Evolutionary conservation across 2,113 vertebrate genomes (phyloP).

Genomic region (Ochotona princeps): DNA sequence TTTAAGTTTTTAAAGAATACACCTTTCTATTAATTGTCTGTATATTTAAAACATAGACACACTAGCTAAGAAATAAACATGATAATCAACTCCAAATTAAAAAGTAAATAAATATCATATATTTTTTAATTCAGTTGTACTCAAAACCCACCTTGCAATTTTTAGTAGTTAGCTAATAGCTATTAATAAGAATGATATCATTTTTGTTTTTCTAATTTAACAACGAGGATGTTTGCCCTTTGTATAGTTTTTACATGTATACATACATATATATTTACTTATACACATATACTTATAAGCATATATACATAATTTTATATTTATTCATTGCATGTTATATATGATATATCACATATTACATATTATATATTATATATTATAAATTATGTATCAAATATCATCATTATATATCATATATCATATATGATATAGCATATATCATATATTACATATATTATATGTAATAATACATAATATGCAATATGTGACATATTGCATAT

Average conservation of each 20-base stretch:
- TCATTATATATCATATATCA: too few species aligned
- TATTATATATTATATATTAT: too few species aligned
- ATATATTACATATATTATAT: too few species aligned
- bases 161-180: background rate
- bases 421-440: too few species aligned
- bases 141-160: background rate
- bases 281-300: too few species aligned
- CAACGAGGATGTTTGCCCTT: background rate
- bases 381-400: too few species aligned
- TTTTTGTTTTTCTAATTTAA: background rate
- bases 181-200: background rate
- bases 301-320: too few species aligned
- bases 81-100: background rate
- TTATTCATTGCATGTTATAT: too few species aligned
- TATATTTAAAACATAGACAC: background rate
- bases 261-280: background rate
- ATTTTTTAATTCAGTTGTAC: background rate
- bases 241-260: too few species aligned
- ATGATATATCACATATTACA: too few species aligned
- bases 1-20: background rate
- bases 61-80: background rate
- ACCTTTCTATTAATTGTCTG: background rate
- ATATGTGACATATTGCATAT: too few species aligned
- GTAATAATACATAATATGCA: too few species aligned
- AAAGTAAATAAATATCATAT: background rate